Evolutionary conservation across 2,797 vertebrate genomes (phyloP).

Genomic region (Tragopan temminckii): DNA sequence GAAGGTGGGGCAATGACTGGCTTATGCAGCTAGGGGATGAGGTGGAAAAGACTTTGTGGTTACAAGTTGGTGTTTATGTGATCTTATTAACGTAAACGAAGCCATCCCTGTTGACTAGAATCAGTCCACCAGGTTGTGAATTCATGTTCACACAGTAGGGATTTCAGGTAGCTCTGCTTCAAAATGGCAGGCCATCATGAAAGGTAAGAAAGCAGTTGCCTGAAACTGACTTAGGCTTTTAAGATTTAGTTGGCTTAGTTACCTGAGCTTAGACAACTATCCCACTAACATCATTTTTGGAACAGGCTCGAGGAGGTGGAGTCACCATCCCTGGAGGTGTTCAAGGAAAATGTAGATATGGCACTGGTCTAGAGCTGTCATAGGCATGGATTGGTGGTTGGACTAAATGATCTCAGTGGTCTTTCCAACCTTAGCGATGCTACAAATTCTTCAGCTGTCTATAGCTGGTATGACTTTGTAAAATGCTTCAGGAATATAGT

Average conservation of each 20-base stretch:
- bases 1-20: no score
- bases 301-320: no score
- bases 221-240: neutral
- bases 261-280: neutral
- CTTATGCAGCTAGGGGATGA: accelerated
- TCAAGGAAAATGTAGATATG: no score
- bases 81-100: neutral
- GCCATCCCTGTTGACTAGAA: neutral
- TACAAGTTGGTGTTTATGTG: neutral
- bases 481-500: neutral
- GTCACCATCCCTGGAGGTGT: no score
- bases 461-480: neutral
- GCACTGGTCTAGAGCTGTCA: no score
- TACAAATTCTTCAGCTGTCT: neutral
- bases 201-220: neutral
- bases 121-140: neutral
- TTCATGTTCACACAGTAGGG: neutral
- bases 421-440: no score
- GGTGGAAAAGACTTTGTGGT: neutral
- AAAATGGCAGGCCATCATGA: neutral
- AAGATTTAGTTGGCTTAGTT: neutral
- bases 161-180: neutral
- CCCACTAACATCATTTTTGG: no score
- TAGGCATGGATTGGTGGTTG: no score
- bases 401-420: no score